Conservation (phyloP, 2,888 invertebrate species). For the Ectemnius lituratus region DNA sequence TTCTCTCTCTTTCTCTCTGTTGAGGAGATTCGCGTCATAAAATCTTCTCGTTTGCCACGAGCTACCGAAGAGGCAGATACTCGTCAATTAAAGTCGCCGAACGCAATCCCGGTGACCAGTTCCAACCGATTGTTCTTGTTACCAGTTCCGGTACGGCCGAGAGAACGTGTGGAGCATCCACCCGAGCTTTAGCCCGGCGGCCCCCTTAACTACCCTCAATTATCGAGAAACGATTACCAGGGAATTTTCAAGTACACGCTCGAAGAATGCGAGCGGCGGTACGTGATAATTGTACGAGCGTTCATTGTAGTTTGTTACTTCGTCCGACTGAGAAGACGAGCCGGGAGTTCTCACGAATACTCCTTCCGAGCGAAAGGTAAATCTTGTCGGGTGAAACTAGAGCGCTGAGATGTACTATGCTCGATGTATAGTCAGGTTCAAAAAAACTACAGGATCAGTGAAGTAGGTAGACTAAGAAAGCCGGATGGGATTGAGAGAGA, state of each 20-base stretch:
- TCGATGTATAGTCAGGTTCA: too few relatives aligned
- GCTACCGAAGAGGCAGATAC: conserved; percentile 12
- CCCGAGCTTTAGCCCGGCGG: not conserved
- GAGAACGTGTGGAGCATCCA: conserved; percentile 33
- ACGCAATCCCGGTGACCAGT: conserved; percentile 5
- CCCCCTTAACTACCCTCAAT: conserved; percentile 27
- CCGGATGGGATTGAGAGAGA: too few relatives aligned
- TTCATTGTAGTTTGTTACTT: too few relatives aligned
- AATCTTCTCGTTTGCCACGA: conserved; percentile 33
- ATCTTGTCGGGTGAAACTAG: too few relatives aligned
- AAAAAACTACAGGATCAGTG: too few relatives aligned
- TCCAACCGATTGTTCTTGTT: conserved; percentile 10
- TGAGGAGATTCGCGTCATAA: conserved; percentile 43
- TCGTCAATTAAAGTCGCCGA: conserved; percentile 51
- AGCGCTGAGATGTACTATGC: too few relatives aligned
- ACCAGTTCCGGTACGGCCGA: conserved; percentile 25
- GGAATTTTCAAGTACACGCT: conserved; percentile 32
- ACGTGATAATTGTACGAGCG: too few relatives aligned
- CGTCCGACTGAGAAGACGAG: not conserved
- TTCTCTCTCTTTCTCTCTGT: too few relatives aligned
- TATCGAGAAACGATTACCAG: conserved; percentile 44
- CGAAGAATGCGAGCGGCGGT: not conserved
- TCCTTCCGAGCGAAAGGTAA: too few relatives aligned
- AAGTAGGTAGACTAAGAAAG: too few relatives aligned
- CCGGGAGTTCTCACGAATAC: too few relatives aligned